A percentile compares a stretch with the other conserved stretches of the same genome.
phyloP scores from a whole-genome alignment of 2,113 vertebrate genomes.

The Elephas maximus region DNA sequence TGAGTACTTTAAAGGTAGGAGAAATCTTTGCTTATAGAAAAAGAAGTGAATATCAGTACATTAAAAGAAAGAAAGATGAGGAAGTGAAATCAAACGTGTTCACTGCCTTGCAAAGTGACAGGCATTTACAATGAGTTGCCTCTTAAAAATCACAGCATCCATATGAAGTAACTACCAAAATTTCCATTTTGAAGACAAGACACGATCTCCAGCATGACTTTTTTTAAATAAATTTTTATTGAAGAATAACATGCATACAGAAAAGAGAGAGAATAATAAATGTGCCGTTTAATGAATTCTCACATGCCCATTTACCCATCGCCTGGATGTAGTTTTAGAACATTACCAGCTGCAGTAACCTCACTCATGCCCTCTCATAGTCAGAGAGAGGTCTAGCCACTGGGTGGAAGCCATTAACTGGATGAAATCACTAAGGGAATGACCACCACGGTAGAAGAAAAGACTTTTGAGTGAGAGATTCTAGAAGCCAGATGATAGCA shows the following conservation, averaged over 20 bases:
- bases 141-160: background rate
- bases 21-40: background rate
- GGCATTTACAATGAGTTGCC: background rate
- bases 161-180: background rate
- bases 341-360: background rate
- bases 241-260: background rate
- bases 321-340: background rate
- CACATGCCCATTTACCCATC: background rate
- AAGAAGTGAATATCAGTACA: background rate
- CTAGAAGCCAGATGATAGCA: background rate
- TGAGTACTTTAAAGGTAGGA: background rate
- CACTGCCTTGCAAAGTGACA: background rate
- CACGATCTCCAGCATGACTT: background rate
- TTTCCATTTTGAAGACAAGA: conserved; percentile 46
- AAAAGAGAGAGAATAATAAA: background rate
- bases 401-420: background rate
- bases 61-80: background rate
- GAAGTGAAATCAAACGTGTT: conserved; percentile 16
- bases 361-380: background rate
- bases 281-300: background rate
- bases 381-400: background rate
- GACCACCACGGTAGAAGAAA: background rate
- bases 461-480: background rate
- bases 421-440: background rate
- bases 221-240: background rate